Evolutionary conservation across 2,113 vertebrate species (phyloP), one percentile per base, ranked within the genome.

Genomic region (Zapornia atra): DNA sequence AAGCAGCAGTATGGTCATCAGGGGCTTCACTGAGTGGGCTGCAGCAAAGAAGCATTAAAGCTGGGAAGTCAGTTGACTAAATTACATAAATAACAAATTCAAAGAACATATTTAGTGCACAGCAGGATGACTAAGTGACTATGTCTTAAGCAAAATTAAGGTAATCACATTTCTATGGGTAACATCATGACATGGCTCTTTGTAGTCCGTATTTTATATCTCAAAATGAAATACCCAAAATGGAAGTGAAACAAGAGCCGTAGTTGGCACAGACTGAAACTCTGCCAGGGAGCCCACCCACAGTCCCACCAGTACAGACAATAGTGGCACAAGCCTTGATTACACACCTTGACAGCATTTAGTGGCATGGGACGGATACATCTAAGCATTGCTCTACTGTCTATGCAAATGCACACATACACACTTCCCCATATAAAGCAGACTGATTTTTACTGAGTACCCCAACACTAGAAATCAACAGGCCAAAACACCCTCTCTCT

Each of bases 1-100:
- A 99, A 15, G 98, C 97, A 14, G 98, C 98, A 0, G 99, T 99
- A 63, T 99, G 98, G 7, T 97, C 96, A 94, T 99, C 99, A 9
- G 95, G 94, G 22, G 98, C 96, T 94, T 99, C 99, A 0, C 88
- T 73, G 8, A 99, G 97, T 15, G 97, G 93, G 65, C 99, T 99
- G 98, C 4, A 85, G 82, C 9, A 91, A 50, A 89, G 28, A 63
- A 82, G 65, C 66, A 76, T 33, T 5, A 19, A 56, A 91, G 61
- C 1, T 42, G 13, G 40, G 4, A 88, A 59, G 22, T 33, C 36
- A 7, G 8, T 6, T 15, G 25, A 46, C 48, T 19, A 34, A 72
- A 53, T 38, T 17, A 50, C 26, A 60, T 11, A 1, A 75, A 38
- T 29, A 85, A 50, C 38, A 44, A 65, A 78, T 4, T 24, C 56